A percentile compares a stretch with the other conserved stretches of the same genome.
phyloP scores from a whole-genome alignment of 2,888 invertebrate genomes.

The Idaea aversata region DNA sequence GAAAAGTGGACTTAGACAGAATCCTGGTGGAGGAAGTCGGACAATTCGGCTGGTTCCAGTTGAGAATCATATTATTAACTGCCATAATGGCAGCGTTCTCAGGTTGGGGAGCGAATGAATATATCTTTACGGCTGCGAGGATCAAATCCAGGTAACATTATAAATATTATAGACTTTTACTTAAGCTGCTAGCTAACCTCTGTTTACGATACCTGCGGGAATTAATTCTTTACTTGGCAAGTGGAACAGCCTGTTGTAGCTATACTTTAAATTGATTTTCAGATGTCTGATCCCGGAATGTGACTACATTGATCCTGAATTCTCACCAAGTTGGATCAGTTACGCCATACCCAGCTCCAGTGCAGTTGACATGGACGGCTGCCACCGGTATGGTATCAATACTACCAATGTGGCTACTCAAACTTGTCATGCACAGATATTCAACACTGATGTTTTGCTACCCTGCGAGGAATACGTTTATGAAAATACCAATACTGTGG shows the following conservation, averaged over 20 bases:
- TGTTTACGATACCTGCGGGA: neutral
- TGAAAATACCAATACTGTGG: constrained; percentile 49
- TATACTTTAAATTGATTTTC: constrained; percentile 10
- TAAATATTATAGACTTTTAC: neutral
- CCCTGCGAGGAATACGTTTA: constrained; percentile 54
- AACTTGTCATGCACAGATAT: constrained; percentile 50
- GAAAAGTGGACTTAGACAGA: constrained; percentile 50
- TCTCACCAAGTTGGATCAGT: constrained; percentile 64
- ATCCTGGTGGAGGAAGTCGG: constrained; percentile 57
- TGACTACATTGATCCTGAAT: constrained; percentile 42
- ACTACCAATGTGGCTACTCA: constrained; percentile 13
- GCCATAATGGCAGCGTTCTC: constrained; percentile 31
- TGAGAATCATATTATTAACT: constrained; percentile 32
- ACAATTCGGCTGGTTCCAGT: constrained; percentile 55
- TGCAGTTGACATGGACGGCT: constrained; percentile 54
- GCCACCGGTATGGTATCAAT: constrained; percentile 55
- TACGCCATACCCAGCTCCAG: constrained; percentile 60
- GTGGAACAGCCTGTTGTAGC: neutral
- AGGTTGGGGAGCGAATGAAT: constrained; percentile 44
- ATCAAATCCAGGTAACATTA: constrained; percentile 54
- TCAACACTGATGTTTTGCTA: constrained; percentile 35
- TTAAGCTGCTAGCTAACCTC: neutral
- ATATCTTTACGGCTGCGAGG: constrained; percentile 60
- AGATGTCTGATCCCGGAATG: constrained; percentile 59
- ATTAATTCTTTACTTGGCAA: neutral